These are phyloP conservation scores for Isurus oxyrinchus DNA, from an alignment of 2,113 vertebrate genomes.

Conservation along the genomic window DNA sequence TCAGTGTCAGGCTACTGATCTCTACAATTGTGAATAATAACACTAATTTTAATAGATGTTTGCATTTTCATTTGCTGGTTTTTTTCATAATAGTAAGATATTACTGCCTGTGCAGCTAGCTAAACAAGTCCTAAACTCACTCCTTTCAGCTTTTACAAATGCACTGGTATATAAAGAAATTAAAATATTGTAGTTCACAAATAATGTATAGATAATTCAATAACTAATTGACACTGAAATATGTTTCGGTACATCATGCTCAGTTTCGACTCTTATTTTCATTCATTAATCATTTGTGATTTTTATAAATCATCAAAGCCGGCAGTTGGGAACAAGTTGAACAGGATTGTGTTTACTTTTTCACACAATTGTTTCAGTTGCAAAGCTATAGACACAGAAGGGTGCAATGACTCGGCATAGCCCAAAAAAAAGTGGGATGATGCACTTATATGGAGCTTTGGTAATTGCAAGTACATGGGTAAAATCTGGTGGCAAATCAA, in stretches of 20 bases:
- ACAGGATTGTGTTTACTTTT: background rate
- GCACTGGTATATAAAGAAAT: background rate
- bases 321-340: background rate
- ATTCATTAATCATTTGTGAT: background rate
- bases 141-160: background rate
- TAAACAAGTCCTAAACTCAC: background rate
- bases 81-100: background rate
- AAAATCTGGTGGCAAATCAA: background rate
- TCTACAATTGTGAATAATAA: background rate
- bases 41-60: background rate
- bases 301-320: background rate
- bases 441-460: background rate
- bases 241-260: background rate
- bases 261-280: slow-evolving; percentile 6
- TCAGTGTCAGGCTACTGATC: background rate
- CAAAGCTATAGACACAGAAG: background rate
- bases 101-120: background rate
- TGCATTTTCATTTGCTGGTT: background rate
- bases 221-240: background rate
- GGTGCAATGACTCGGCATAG: background rate
- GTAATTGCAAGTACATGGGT: background rate
- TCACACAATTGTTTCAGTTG: background rate
- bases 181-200: background rate
- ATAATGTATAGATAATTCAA: slow-evolving; percentile 14
- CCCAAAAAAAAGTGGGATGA: background rate